Evolutionary conservation across 2,888 invertebrate genomes (phyloP).

Genomic region (Danaus chrysippus): DNA sequence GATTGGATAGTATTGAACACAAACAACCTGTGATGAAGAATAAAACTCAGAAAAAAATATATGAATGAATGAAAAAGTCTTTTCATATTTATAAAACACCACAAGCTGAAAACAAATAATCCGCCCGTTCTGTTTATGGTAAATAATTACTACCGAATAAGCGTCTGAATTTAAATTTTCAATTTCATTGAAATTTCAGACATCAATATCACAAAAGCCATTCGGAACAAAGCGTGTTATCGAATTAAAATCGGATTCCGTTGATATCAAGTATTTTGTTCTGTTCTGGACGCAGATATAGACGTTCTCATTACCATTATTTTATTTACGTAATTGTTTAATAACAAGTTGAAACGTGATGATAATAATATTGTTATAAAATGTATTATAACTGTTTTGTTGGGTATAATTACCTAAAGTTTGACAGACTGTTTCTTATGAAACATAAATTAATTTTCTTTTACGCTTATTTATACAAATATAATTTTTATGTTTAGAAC

Average conservation of each 20-base stretch:
- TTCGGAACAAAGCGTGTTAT: conserved; percentile 26
- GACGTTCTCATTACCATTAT: neutral
- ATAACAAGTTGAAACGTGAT: neutral
- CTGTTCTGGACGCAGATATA: conserved; percentile 12
- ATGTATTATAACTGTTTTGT: too few species aligned
- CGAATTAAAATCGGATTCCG: conserved; percentile 29
- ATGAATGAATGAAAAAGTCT: too few species aligned
- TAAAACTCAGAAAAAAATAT: too few species aligned
- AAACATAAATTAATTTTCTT: too few species aligned
- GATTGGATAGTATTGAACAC: too few species aligned
- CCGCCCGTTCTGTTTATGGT: conserved; percentile 23
- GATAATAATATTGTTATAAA: too few species aligned
- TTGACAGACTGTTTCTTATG: too few species aligned
- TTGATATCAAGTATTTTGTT: conserved; percentile 17
- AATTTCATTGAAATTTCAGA: conserved; percentile 33
- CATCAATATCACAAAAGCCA: conserved; percentile 33
- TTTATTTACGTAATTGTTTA: conserved; percentile 10
- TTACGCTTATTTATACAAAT: too few species aligned
- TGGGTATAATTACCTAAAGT: too few species aligned
- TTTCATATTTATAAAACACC: too few species aligned
- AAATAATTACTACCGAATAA: conserved; percentile 27
- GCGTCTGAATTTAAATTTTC: conserved; percentile 24
- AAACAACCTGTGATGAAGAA: too few species aligned
- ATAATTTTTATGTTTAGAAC: too few species aligned
- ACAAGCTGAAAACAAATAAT: neutral